Conservation (phyloP, 2,888 invertebrate species). For the Acrobasis repandana region DNA sequence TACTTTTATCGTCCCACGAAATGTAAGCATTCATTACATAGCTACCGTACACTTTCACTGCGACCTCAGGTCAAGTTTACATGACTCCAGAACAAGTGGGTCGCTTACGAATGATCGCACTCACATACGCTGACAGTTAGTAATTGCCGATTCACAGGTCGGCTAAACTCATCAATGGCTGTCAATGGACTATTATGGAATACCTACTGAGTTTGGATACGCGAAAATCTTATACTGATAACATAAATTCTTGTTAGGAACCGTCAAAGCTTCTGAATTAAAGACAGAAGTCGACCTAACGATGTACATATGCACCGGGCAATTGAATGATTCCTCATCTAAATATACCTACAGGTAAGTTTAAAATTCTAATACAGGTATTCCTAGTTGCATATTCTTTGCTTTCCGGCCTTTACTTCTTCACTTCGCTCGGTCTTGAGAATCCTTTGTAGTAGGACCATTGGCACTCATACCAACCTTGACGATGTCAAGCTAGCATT, state of each 20-base stretch:
- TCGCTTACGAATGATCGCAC: constrained; percentile 48
- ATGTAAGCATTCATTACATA: constrained; percentile 45
- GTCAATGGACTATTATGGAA: constrained; percentile 3
- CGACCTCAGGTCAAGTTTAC: constrained; percentile 68
- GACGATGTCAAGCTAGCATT: no score
- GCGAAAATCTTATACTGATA: constrained; percentile 26
- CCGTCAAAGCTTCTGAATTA: no score
- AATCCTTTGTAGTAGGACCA: no score
- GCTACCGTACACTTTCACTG: constrained; percentile 77
- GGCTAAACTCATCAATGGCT: constrained; percentile 25
- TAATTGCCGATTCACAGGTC: constrained; percentile 54
- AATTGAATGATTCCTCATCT: no score
- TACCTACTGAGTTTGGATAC: neutral
- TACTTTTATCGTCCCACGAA: constrained; percentile 25
- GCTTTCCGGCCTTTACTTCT: no score
- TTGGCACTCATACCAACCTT: no score
- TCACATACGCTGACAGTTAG: constrained; percentile 60
- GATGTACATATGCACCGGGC: no score
- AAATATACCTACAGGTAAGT: no score
- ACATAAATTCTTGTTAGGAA: neutral
- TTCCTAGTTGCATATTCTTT: no score
- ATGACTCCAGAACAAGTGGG: constrained; percentile 59
- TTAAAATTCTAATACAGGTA: no score
- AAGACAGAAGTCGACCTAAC: no score
- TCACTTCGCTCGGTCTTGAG: no score